Evolutionary conservation across 2,797 vertebrate species (phyloP).

Genomic region (Anomalospiza imberbis): DNA sequence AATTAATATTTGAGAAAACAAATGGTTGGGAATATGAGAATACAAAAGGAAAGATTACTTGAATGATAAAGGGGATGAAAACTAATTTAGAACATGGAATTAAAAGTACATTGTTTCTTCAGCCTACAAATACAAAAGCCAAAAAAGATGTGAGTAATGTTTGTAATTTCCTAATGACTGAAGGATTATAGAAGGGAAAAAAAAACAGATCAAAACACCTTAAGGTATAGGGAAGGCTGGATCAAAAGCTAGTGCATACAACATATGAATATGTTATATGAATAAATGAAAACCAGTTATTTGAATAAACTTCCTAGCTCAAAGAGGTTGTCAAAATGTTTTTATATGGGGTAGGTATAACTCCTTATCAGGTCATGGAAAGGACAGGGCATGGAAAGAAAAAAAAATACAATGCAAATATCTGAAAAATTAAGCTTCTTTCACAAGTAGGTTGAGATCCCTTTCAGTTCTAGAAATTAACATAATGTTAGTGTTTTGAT

Average conservation of each 20-base stretch:
- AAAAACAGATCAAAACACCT: neutral
- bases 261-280: neutral
- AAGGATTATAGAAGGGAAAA: neutral
- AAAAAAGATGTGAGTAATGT: neutral
- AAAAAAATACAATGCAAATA: accelerated
- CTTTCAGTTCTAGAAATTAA: neutral
- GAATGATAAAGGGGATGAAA: neutral
- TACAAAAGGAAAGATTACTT: neutral
- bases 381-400: neutral
- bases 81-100: neutral
- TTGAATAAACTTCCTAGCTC: neutral
- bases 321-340: neutral
- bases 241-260: neutral
- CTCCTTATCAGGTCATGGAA: neutral
- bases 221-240: neutral
- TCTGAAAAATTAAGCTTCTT: neutral
- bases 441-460: neutral
- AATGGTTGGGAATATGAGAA: neutral
- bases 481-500: neutral
- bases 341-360: neutral
- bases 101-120: neutral
- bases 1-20: neutral
- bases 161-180: neutral
- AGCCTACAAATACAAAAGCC: neutral
- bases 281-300: neutral